Conservation (phyloP, 2,113 vertebrate species). For the Hemiscyllium ocellatum region DNA sequence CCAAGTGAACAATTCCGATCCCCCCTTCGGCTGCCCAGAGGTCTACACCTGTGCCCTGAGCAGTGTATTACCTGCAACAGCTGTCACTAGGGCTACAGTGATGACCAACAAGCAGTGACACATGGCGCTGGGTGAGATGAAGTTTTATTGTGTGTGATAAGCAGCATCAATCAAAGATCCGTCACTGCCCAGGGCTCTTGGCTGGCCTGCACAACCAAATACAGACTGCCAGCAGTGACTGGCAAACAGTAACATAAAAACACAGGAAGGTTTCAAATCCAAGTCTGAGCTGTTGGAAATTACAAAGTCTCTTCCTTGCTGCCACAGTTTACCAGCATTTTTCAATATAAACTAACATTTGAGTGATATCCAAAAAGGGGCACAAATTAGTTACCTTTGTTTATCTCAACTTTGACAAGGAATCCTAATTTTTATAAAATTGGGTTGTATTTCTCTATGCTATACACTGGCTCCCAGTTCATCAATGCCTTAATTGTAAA, state of each 20-base stretch:
- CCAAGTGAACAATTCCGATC: slow-evolving; percentile 52
- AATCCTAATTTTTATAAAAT: neutral
- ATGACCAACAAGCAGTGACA: neutral
- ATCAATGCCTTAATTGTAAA: neutral
- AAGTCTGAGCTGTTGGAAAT: slow-evolving; percentile 49
- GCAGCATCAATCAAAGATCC: slow-evolving; percentile 48
- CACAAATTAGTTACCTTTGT: neutral
- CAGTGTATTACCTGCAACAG: slow-evolving; percentile 40
- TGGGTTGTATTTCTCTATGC: too few species aligned
- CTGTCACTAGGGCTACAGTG: neutral
- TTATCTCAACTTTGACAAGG: neutral
- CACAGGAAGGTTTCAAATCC: neutral
- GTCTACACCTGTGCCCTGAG: slow-evolving; percentile 48
- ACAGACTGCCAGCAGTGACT: slow-evolving; percentile 53
- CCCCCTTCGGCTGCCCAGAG: slow-evolving; percentile 43
- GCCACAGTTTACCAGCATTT: neutral
- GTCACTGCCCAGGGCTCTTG: slow-evolving; percentile 49
- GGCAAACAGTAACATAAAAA: slow-evolving; percentile 47
- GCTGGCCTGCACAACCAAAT: slow-evolving; percentile 52
- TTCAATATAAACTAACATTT: neutral
- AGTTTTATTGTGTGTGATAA: slow-evolving; percentile 46
- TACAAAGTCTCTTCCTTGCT: neutral
- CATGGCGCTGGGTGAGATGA: slow-evolving; percentile 42
- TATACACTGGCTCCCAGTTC: neutral
- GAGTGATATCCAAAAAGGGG: neutral